A percentile compares a stretch with the other conserved stretches of the same genome.
Conservation (phyloP, 37 sponge, comb jelly and placozoan genomes). For the Amphimedon queenslandica region DNA sequence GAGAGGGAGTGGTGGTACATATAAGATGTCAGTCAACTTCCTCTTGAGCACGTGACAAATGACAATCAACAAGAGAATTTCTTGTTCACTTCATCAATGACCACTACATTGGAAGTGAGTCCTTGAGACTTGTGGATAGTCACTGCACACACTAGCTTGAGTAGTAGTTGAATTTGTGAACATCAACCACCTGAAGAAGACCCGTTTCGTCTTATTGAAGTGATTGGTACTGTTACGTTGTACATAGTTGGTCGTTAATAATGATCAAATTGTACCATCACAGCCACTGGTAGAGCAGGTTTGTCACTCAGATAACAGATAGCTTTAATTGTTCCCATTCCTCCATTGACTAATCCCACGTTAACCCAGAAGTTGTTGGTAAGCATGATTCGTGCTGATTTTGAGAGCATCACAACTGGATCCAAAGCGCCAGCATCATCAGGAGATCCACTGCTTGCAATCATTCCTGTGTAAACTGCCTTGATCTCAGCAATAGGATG, state of each 20-base stretch:
- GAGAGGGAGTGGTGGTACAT: no score
- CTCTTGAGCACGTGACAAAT: constrained; percentile 44
- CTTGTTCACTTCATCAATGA: constrained; percentile 33
- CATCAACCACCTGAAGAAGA: not conserved
- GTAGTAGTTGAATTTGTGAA: constrained; percentile 10
- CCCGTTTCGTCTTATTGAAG: no score
- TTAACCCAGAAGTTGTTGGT: constrained; percentile 39
- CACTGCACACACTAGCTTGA: constrained; percentile 20
- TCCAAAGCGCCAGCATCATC: constrained; percentile 22
- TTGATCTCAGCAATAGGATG: no score
- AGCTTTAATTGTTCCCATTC: constrained; percentile 33
- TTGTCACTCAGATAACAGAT: no score
- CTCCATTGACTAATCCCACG: no score
- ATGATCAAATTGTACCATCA: no score
- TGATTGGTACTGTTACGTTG: constrained; percentile 22
- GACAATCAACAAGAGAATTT: constrained; percentile 40
- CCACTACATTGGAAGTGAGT: constrained; percentile 26
- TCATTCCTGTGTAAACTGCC: no score
- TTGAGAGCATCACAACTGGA: constrained; percentile 6
- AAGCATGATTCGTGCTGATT: constrained; percentile 22
- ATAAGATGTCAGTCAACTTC: constrained; percentile 12
- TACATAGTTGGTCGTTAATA: constrained; percentile 32
- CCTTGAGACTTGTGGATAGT: constrained; percentile 53
- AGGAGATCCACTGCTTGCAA: no score
- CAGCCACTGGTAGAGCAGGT: no score